Conservation (phyloP, 2,797 vertebrate species). For the Melanotaenia parkinsoni region DNA sequence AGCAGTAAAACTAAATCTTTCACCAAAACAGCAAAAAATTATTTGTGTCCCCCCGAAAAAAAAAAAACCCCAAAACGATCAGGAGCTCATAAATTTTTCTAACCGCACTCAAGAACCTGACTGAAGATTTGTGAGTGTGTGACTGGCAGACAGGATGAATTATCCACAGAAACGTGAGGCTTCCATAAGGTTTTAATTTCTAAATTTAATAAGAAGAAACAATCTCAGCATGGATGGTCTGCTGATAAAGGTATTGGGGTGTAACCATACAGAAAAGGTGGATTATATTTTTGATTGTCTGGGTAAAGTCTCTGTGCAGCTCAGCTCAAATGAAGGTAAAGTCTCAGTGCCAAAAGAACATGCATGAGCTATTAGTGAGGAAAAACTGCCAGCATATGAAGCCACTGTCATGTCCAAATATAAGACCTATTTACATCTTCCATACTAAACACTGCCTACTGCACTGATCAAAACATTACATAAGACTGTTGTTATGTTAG, state of each 20-base stretch:
- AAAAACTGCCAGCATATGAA: constrained; percentile 39
- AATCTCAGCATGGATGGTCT: background rate
- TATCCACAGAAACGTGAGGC: background rate
- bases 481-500: constrained; percentile 70
- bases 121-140: background rate
- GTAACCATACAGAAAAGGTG: constrained; percentile 5
- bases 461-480: constrained; percentile 77
- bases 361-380: constrained; percentile 37
- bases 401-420: constrained; percentile 51
- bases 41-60: background rate
- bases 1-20: background rate
- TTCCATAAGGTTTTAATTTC: constrained; percentile 3
- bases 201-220: constrained; percentile 1
- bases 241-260: constrained; percentile 4
- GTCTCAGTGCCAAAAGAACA: constrained; percentile 27
- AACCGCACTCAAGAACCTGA: background rate
- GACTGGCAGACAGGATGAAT: constrained; percentile 3
- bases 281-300: constrained; percentile 7
- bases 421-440: constrained; percentile 67
- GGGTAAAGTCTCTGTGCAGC: constrained; percentile 6
- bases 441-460: constrained; percentile 53
- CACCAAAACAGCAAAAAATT: background rate
- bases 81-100: background rate
- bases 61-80: background rate
- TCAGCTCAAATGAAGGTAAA: constrained; percentile 16